Percentiles rank a stretch among this genome's conserved stretches.
These are phyloP conservation scores for Arizona elegans DNA, from an alignment of 2,113 vertebrate species.

Conservation along the genomic window DNA sequence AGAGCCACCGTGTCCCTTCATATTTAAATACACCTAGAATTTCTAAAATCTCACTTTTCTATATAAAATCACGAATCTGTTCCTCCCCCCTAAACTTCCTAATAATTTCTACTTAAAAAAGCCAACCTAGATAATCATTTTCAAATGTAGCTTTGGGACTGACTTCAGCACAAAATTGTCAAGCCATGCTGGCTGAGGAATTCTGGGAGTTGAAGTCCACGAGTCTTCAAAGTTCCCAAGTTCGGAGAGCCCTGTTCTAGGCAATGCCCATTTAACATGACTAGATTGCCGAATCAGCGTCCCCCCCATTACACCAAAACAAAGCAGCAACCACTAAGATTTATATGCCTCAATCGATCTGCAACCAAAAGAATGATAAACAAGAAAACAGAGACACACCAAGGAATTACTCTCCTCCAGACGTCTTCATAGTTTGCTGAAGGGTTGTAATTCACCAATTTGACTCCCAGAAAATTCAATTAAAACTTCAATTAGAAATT, in stretches of 20 bases:
- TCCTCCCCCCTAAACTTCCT: background rate
- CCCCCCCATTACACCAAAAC: background rate
- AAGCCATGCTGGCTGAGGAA: background rate
- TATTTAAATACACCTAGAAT: background rate
- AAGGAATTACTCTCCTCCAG: background rate
- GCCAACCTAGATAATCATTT: background rate
- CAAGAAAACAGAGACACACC: conserved; percentile 5
- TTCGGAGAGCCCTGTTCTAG: background rate
- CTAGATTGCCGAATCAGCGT: background rate
- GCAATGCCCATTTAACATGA: background rate
- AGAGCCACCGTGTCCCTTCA: too few relatives aligned
- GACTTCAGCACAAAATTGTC: background rate
- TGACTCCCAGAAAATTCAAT: background rate
- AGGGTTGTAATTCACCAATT: conserved; percentile 21
- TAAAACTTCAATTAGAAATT: background rate
- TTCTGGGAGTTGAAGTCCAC: background rate
- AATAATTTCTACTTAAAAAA: background rate
- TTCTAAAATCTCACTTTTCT: background rate
- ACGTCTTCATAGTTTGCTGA: background rate
- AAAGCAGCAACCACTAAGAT: background rate
- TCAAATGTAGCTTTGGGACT: too few relatives aligned
- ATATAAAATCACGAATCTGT: background rate
- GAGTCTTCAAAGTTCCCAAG: background rate
- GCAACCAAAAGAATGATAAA: background rate
- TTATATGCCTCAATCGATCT: background rate